Evolutionary conservation across 2,888 invertebrate genomes (phyloP).

Genomic region (Drosophila setosimentum): DNA sequence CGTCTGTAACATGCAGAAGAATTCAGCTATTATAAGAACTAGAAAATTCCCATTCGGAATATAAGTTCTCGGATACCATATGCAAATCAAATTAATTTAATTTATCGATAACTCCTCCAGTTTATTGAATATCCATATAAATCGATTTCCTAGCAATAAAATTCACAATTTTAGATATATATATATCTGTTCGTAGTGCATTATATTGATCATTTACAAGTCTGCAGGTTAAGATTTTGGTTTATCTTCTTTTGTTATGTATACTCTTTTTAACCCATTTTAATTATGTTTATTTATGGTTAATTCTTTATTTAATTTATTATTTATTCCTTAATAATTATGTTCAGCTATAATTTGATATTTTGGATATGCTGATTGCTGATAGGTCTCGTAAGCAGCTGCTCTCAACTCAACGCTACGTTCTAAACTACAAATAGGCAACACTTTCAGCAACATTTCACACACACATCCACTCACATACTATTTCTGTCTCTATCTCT

Average conservation of each 20-base stretch:
- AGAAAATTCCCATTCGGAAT: no score
- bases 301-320: neutral
- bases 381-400: neutral
- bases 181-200: no score
- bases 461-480: constrained; percentile 29
- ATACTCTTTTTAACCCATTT: neutral
- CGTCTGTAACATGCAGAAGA: neutral
- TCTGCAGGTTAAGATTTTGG: no score
- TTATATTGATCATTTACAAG: no score
- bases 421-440: constrained; percentile 42
- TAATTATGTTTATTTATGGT: neutral
- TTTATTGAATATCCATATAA: neutral
- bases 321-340: neutral
- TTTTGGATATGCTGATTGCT: neutral
- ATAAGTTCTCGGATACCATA: neutral
- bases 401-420: constrained; percentile 20
- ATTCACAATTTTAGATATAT: no score
- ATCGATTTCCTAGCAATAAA: neutral
- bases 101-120: neutral
- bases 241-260: no score
- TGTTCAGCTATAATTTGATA: neutral
- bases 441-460: constrained; percentile 18
- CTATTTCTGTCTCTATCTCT: neutral
- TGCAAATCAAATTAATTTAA: neutral
- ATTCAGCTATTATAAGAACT: neutral